Conservation (phyloP, 1,140 invertebrate species). For the Drosophila baimaii region DNA sequence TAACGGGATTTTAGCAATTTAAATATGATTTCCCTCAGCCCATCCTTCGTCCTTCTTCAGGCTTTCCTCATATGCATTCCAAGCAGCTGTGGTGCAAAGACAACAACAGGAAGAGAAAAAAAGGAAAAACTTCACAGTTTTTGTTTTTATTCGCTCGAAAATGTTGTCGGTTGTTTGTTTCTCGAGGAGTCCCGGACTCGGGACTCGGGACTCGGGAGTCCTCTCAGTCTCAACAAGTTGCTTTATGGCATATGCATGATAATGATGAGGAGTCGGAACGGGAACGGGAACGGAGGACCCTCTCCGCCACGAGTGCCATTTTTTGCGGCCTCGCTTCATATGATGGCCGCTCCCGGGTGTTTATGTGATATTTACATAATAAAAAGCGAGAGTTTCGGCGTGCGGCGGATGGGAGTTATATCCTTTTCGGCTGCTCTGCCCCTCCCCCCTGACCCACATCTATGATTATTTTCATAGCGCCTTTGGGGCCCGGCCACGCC, state of each 20-base stretch:
- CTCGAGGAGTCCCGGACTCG: slow-evolving; percentile 14
- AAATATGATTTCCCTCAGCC: slow-evolving; percentile 68
- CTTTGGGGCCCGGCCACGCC: slow-evolving; percentile 67
- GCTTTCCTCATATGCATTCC: slow-evolving; percentile 55
- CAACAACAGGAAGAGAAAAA: no score
- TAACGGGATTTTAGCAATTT: slow-evolving; percentile 72
- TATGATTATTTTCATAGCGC: slow-evolving; percentile 82
- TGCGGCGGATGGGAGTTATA: slow-evolving; percentile 52
- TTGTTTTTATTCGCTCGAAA: slow-evolving; percentile 58
- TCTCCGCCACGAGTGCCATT: slow-evolving; percentile 38
- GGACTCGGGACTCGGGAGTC: not conserved
- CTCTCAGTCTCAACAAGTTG: slow-evolving; percentile 74
- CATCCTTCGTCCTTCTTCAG: not conserved
- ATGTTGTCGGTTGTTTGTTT: slow-evolving; percentile 57
- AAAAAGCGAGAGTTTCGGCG: slow-evolving; percentile 74
- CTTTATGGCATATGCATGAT: slow-evolving; percentile 83
- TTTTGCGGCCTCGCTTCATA: slow-evolving; percentile 69
- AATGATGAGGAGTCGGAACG: slow-evolving; percentile 62
- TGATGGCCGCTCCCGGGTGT: slow-evolving; percentile 80
- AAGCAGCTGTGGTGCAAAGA: slow-evolving; percentile 56
- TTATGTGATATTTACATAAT: slow-evolving; percentile 84
- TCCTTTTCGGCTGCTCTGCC: slow-evolving; percentile 51
- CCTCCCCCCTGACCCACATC: slow-evolving; percentile 66
- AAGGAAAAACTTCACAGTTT: slow-evolving; percentile 38
- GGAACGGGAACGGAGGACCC: slow-evolving; percentile 23